phyloP scores from a whole-genome alignment of 2,888 invertebrate species.

The Alsophila aescularia region DNA sequence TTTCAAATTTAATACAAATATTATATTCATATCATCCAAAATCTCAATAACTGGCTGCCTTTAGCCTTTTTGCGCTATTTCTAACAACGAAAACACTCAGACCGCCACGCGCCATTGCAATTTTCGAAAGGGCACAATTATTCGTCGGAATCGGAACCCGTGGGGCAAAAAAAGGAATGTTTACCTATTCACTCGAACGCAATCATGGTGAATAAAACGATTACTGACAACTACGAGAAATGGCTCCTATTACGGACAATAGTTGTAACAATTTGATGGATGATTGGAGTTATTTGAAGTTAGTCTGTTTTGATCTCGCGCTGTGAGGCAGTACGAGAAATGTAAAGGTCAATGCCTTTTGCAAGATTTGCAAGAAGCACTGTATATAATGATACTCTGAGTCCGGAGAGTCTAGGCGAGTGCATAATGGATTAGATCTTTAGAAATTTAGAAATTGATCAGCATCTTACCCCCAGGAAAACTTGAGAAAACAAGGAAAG shows the following conservation, averaged over 20 bases:
- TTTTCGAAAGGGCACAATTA: slow-evolving; percentile 67
- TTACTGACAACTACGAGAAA: slow-evolving; percentile 59
- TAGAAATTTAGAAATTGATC: no score
- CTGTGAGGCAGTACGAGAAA: slow-evolving; percentile 19
- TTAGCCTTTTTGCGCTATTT: slow-evolving; percentile 29
- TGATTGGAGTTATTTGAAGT: slow-evolving; percentile 40
- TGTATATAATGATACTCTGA: neutral
- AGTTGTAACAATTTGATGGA: slow-evolving; percentile 42
- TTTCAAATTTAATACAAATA: neutral
- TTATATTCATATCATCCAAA: neutral
- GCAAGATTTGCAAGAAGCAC: neutral
- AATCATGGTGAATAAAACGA: slow-evolving; percentile 71
- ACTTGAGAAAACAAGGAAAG: no score
- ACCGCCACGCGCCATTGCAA: slow-evolving; percentile 69
- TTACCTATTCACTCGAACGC: slow-evolving; percentile 70
- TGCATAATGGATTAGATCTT: no score
- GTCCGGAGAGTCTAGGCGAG: neutral
- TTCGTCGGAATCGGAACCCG: slow-evolving; percentile 62
- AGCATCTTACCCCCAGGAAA: no score
- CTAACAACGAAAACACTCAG: slow-evolving; percentile 65
- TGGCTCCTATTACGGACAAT: slow-evolving; percentile 52
- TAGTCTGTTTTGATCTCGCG: slow-evolving; percentile 36
- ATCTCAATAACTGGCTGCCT: slow-evolving; percentile 17
- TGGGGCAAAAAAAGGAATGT: slow-evolving; percentile 61
- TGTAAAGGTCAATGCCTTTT: slow-evolving; percentile 16